A percentile compares a stretch with the other conserved stretches of the same genome.
phyloP scores from a whole-genome alignment of 2,113 vertebrate species.

The Macrotis lagotis region DNA sequence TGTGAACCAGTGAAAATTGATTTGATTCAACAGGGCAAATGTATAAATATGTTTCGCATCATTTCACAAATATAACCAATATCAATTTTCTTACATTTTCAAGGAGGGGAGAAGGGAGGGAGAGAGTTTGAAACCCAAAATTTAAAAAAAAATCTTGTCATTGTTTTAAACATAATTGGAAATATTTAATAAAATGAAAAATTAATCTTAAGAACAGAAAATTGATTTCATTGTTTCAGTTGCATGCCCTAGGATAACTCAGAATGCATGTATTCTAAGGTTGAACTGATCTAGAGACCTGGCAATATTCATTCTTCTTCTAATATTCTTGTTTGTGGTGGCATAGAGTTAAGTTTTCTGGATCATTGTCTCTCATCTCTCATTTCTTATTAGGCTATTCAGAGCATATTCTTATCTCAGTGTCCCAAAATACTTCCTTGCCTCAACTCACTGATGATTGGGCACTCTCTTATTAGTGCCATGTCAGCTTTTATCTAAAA shows the following conservation, averaged over 20 bases:
- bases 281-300: not conserved
- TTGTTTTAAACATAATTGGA: not conserved
- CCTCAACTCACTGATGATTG: not conserved
- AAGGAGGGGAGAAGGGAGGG: not conserved
- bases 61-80: not conserved
- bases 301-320: not conserved
- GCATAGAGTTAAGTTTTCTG: not conserved
- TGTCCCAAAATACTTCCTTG: not conserved
- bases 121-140: not conserved
- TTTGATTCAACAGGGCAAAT: not conserved
- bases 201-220: not conserved
- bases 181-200: not conserved
- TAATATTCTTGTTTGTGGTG: not conserved
- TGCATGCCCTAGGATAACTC: not conserved
- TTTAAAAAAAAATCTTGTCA: not conserved
- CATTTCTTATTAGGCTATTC: not conserved
- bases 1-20: not conserved
- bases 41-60: not conserved
- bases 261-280: not conserved
- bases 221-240: not conserved
- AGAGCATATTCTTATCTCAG: not conserved
- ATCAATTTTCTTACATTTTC: not conserved
- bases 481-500: not conserved
- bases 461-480: not conserved
- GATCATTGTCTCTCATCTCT: not conserved